Evolutionary conservation across 2,113 vertebrate genomes (phyloP), one percentile per base, ranked within the genome.

Genomic region (Puffinus mauretanicus): DNA sequence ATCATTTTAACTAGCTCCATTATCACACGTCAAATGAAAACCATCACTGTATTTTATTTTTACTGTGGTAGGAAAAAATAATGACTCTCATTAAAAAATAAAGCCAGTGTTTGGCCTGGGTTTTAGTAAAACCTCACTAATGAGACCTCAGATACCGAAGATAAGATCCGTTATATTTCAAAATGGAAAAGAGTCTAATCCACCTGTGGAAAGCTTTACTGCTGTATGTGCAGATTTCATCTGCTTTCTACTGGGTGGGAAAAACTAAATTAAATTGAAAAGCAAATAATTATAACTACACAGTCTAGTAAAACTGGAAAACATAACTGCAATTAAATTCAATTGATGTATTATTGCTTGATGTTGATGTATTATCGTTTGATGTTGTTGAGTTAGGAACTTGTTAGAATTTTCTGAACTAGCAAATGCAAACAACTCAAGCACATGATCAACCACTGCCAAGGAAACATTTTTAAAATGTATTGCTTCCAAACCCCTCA

Each of bases 71-170:
- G 1, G 5, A 60, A 82, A 94, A 89, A 90, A 73, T 17, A 30
- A 51, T 36, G 29, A 83, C 29, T 25, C 18, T 80, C 61, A 91
- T 82, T 86, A 84, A 90, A 96, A 96, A 92, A 88, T 49, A 64
- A 92, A 92, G n/a, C 25, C 17, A 42, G 11, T 36, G 9, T 92
- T 76, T 70, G n/a, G 16, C 42, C 54, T 42, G 57, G 21, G 34
- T 86, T 94, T 89, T 58, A 88, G n/a, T 34, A 85, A 95, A 93
- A 86, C 16, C 32, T 82, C 80, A 18, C 34, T 76, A 93, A 94
- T 49, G 34, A 96, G 52, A 90, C 60, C 46, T 86, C 42, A 54
- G 69, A 86, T 29, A 55, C 0, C 81, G n/a, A 70, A 93, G 84
- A 86, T 80, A 87, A 52, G 64, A 71, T 51, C 30, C 67, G 32